Base-by-base conservation (phyloP, 2,888 invertebrate genomes). In the Netelia inedita region DNA sequence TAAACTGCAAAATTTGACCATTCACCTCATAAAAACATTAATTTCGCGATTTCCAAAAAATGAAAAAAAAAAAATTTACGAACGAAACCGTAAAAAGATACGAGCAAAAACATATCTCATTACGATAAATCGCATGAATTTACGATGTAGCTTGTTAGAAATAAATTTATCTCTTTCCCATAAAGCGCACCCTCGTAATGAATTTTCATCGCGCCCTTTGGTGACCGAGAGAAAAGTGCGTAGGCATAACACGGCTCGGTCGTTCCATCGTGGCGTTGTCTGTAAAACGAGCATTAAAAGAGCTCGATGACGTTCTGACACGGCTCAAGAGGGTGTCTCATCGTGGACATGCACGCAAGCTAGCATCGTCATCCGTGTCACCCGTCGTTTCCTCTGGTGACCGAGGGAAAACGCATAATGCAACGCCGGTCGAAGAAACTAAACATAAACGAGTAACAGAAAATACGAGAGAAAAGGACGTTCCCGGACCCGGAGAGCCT, bases 281-380 rank as follows among this genome's bases (percentile, higher is more conserved):
- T 23, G 61, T 61, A 55, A 73, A 73, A 59, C 73, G 59, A 73
- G 19, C 61, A 61, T 72, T 35, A 72, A 19, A 19, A 65, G 43
- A 72, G 72, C 59, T 72, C 43, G 41, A 41, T 72, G 59, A 43
- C 16, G 21, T 16, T 46, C 59, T 73, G 46, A 28, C 46, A 41
- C 9, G 23, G n/a, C 73, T 59, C 50, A 9, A 73, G 73, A 28
- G n/a, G 59, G 41, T 72, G 11, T 55, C 21, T 57, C 14, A 8
- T 10, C 9, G 35, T 69, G 53, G 35, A 35, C n/a, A 28, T 28
- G 55, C 69, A 41, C 66, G 1, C 53, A 6, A 53, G 57, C 16
- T 1, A 16, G 46, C 23, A 16, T 59, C 59, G 21, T 16, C 72
- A 19, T 72, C 43, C 43, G 19, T 43, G 59, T 65, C 65, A 41